Evolutionary conservation across 2,113 vertebrate genomes (phyloP).

Genomic region (Salvelinus alpinus): DNA sequence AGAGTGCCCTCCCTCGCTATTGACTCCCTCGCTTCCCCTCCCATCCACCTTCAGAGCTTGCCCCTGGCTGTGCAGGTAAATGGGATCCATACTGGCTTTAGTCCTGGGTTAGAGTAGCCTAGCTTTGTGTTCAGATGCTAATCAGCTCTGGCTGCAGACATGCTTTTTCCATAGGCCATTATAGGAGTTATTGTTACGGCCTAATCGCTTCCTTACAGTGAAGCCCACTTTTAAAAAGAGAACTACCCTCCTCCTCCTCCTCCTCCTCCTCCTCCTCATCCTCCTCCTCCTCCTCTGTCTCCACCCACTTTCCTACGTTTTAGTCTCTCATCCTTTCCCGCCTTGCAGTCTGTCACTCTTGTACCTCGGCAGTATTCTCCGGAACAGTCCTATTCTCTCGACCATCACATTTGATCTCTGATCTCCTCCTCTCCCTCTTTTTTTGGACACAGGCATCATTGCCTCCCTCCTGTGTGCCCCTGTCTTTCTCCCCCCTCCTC

Average conservation of each 20-base stretch:
- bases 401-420: too few relatives aligned
- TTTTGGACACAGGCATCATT: neutral
- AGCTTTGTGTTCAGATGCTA: slow-evolving; percentile 49
- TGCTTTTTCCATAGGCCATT: slow-evolving; percentile 63
- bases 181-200: slow-evolving; percentile 62
- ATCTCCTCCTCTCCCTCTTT: slow-evolving; percentile 11
- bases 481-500: neutral
- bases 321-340: neutral
- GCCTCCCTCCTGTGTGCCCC: neutral
- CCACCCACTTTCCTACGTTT: neutral
- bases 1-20: too few relatives aligned
- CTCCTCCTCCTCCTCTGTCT: neutral
- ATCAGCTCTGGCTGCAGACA: slow-evolving; percentile 61
- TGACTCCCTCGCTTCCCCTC: too few relatives aligned
- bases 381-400: too few relatives aligned
- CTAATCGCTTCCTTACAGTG: slow-evolving; percentile 68
- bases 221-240: slow-evolving; percentile 46
- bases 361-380: too few relatives aligned
- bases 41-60: neutral
- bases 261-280: neutral
- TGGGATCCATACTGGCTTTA: slow-evolving; percentile 48
- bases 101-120: neutral
- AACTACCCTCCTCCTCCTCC: slow-evolving; percentile 27
- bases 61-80: slow-evolving; percentile 43
- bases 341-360: slow-evolving; percentile 32